Evolutionary conservation across 2,113 vertebrate genomes (phyloP).

Genomic region (Otolemur garnettii): DNA sequence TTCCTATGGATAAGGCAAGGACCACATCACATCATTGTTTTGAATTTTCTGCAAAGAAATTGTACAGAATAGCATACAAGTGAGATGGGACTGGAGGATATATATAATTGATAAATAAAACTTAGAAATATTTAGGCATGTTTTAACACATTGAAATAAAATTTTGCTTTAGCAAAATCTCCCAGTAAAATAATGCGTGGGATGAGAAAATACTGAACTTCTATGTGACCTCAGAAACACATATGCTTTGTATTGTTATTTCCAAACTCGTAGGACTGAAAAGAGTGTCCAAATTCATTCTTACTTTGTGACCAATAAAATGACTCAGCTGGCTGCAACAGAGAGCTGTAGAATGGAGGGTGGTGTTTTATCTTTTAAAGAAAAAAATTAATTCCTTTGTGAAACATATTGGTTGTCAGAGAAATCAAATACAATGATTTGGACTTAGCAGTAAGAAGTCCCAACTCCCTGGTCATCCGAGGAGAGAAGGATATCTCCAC

Average conservation of each 20-base stretch:
- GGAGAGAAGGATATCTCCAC: accelerated
- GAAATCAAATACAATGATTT: background rate
- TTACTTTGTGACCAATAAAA: slow-evolving; percentile 20
- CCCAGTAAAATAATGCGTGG: slow-evolving; percentile 5
- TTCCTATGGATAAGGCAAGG: slow-evolving; percentile 4
- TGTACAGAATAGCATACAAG: background rate
- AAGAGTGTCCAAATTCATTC: background rate
- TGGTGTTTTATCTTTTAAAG: background rate
- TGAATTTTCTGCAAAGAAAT: slow-evolving; percentile 13
- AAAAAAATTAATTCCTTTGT: background rate
- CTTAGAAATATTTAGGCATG: background rate
- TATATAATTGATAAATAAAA: background rate
- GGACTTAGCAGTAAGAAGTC: background rate
- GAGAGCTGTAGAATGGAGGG: background rate
- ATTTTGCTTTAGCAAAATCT: background rate
- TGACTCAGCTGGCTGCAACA: background rate
- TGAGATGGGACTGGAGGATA: background rate
- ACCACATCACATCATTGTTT: background rate
- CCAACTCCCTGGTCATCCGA: background rate
- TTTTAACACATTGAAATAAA: background rate
- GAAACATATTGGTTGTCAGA: background rate
- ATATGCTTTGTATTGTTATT: slow-evolving; percentile 8
- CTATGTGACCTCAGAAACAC: slow-evolving; percentile 13
- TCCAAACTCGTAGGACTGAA: background rate
- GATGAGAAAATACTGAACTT: slow-evolving; percentile 1